These are phyloP conservation scores for Perodicticus potto DNA, from an alignment of 2,797 vertebrate genomes.

Conservation along the genomic window DNA sequence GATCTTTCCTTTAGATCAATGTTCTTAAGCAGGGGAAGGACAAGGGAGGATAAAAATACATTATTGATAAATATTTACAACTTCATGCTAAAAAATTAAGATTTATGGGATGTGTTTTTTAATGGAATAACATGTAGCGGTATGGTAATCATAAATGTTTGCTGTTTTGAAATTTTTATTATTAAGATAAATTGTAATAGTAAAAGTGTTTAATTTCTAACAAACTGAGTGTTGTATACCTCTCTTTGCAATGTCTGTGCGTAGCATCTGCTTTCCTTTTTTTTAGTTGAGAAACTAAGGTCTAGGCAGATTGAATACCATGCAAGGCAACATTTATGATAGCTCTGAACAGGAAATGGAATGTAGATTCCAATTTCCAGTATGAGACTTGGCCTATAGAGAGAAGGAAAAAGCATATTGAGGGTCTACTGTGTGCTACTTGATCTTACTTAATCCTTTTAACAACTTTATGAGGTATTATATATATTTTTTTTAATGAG, in stretches of 20 bases:
- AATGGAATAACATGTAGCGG: background rate
- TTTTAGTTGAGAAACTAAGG: slow-evolving; percentile 47
- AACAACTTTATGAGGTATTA: background rate
- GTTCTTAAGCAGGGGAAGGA: slow-evolving; percentile 44
- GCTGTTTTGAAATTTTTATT: slow-evolving; percentile 62
- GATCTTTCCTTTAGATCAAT: slow-evolving; percentile 11
- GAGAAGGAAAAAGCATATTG: slow-evolving; percentile 8
- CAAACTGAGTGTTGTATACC: background rate
- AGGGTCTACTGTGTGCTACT: slow-evolving; percentile 4
- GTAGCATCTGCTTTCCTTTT: slow-evolving; percentile 5
- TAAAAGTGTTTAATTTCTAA: slow-evolving; percentile 52
- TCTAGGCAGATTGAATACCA: background rate
- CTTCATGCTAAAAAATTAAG: slow-evolving; percentile 36
- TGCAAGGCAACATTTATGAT: background rate
- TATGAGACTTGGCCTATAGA: background rate
- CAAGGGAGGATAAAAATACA: slow-evolving; percentile 54
- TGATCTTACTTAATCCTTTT: slow-evolving; percentile 31
- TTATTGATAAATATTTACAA: slow-evolving; percentile 32
- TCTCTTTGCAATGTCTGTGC: background rate
- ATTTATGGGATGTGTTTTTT: background rate
- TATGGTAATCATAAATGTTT: slow-evolving; percentile 11
- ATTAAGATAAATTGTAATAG: slow-evolving; percentile 24
- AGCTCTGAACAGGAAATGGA: background rate
- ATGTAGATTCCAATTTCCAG: background rate
- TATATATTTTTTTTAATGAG: background rate